Conservation (phyloP, 2,888 invertebrate genomes). For the Dolomedes plantarius region DNA sequence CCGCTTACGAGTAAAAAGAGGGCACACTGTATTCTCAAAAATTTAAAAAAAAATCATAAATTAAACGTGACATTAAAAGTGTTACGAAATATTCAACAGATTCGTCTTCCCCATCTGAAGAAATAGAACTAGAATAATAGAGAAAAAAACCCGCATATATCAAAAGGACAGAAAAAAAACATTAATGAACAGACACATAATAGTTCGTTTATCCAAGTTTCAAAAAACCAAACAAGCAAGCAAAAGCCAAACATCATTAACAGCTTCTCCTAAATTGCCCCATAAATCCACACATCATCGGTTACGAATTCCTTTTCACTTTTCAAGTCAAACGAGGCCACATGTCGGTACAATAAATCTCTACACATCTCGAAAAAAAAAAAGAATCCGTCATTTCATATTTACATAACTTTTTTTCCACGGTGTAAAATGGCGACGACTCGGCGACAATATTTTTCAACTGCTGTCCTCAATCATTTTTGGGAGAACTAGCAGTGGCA, state of each 20-base stretch:
- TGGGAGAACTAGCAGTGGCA: neutral
- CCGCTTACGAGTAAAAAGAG: too few species aligned
- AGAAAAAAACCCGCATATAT: too few species aligned
- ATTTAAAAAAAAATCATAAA: too few species aligned
- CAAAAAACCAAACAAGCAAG: neutral
- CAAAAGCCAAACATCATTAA: neutral
- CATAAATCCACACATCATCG: neutral
- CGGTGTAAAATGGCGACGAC: neutral
- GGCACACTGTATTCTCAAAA: too few species aligned
- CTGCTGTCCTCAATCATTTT: neutral
- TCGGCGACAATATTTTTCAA: neutral
- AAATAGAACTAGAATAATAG: too few species aligned
- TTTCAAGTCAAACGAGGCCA: neutral
- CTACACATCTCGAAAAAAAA: neutral
- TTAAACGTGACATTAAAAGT: too few species aligned
- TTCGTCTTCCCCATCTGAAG: too few species aligned
- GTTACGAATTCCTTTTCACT: neutral
- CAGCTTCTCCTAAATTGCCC: neutral
- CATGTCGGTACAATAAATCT: neutral
- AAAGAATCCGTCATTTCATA: neutral
- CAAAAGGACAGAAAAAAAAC: too few species aligned
- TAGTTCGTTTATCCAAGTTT: neutral
- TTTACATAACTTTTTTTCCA: neutral
- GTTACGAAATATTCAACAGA: too few species aligned
- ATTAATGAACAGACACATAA: neutral